Conservation (phyloP, 2,797 vertebrate species). For the Danio jaintianensis region DNA sequence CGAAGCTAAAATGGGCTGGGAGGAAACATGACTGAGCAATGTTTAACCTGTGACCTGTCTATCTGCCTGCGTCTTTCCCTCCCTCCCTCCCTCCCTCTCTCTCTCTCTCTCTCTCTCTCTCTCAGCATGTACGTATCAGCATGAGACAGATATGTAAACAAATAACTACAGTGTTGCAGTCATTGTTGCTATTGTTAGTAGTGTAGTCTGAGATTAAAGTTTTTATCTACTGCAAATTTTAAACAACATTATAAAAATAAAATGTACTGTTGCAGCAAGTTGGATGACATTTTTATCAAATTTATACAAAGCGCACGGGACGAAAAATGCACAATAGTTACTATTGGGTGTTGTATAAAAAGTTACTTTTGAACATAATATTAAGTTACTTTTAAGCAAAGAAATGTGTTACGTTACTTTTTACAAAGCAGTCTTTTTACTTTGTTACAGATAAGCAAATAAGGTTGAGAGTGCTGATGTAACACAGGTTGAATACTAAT, state of each 20-base stretch:
- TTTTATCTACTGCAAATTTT: background rate
- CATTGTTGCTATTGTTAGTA: slow-evolving; percentile 42
- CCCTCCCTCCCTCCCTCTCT: background rate
- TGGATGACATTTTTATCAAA: too few species aligned
- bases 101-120: background rate
- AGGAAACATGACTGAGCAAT: slow-evolving; percentile 72
- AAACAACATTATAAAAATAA: background rate
- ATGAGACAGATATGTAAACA: slow-evolving; percentile 39
- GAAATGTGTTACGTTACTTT: too few species aligned
- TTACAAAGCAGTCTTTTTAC: too few species aligned
- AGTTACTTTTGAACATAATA: too few species aligned
- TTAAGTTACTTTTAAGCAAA: too few species aligned
- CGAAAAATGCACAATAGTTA: too few species aligned
- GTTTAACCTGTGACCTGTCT: slow-evolving; percentile 67
- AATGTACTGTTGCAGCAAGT: too few species aligned
- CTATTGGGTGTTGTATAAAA: too few species aligned
- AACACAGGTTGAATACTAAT: too few species aligned
- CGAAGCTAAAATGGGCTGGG: slow-evolving; percentile 55
- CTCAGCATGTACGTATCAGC: background rate
- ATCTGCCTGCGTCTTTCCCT: slow-evolving; percentile 39
- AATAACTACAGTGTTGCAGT: slow-evolving; percentile 61
- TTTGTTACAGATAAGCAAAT: too few species aligned
- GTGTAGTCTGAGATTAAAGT: background rate
- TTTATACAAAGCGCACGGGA: too few species aligned
- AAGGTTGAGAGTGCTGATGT: too few species aligned